Percentiles rank a stretch among this genome's conserved stretches.
Evolutionary conservation across 2,113 vertebrate genomes (phyloP).

Genomic region (Coryphaenoides rupestris): DNA sequence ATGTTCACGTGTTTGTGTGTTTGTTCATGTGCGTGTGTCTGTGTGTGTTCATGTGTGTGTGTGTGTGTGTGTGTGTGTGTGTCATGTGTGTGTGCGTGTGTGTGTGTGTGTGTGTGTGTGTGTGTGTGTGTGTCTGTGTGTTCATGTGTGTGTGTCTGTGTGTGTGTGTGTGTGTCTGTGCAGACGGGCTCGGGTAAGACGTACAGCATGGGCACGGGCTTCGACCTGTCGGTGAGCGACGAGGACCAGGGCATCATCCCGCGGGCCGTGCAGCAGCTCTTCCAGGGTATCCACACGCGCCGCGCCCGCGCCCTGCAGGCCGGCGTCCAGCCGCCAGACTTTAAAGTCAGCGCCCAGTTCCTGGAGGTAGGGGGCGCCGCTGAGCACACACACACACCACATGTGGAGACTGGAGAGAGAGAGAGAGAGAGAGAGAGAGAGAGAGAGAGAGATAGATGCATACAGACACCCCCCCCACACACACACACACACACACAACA

Average conservation of each 20-base stretch:
- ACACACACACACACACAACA: neutral
- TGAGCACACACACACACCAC: no score
- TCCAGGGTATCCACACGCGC: slow-evolving; percentile 82
- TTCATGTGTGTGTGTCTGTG: neutral
- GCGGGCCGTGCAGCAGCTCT: slow-evolving; percentile 87
- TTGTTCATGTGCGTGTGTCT: neutral
- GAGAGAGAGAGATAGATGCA: neutral
- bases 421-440: slow-evolving; percentile 61
- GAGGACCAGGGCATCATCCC: slow-evolving; percentile 92
- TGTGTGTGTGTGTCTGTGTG: neutral
- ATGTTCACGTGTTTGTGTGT: neutral
- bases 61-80: slow-evolving; percentile 4
- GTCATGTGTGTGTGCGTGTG: neutral
- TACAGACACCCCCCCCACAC: neutral
- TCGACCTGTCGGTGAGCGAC: slow-evolving; percentile 74
- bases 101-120: neutral
- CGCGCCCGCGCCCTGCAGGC: slow-evolving; percentile 68
- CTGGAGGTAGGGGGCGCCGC: slow-evolving; percentile 80
- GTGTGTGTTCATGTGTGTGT: neutral
- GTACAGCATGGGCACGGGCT: slow-evolving; percentile 95
- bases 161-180: no score
- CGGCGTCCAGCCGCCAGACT: slow-evolving; percentile 77
- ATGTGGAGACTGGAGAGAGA: slow-evolving; percentile 9
- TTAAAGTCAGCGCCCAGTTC: slow-evolving; percentile 98
- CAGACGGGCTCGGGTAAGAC: slow-evolving; percentile 96